These are phyloP conservation scores for Caradrina kadenii DNA, from an alignment of 2,888 invertebrate genomes.

Conservation along the genomic window DNA sequence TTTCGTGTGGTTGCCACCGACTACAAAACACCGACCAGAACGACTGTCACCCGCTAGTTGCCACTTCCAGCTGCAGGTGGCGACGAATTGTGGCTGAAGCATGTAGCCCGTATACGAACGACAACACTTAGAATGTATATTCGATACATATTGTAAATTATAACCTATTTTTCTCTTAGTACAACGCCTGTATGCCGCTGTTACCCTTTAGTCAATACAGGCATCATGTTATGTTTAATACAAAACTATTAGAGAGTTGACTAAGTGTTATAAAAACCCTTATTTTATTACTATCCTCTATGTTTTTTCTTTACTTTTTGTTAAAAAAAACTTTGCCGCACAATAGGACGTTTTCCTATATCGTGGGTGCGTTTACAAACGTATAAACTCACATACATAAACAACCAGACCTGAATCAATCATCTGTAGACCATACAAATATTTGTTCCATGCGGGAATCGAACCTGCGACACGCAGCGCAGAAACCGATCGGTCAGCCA, in stretches of 20 bases:
- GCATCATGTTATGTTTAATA: slow-evolving; percentile 11
- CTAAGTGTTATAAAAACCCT: slow-evolving; percentile 25
- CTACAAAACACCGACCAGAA: too few relatives aligned
- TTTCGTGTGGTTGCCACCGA: too few relatives aligned
- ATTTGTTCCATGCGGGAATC: too few relatives aligned
- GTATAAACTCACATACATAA: too few relatives aligned
- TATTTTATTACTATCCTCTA: background rate
- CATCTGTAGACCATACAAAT: too few relatives aligned
- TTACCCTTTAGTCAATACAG: background rate
- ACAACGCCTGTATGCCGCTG: slow-evolving; percentile 3
- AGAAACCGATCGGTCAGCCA: too few relatives aligned
- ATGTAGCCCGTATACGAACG: background rate
- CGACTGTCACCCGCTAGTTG: background rate
- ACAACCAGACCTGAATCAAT: too few relatives aligned
- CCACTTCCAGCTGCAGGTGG: background rate
- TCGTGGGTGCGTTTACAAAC: too few relatives aligned
- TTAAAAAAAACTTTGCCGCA: too few relatives aligned
- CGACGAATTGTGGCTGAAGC: background rate
- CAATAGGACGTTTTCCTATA: too few relatives aligned
- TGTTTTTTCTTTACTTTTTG: too few relatives aligned
- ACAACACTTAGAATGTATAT: background rate
- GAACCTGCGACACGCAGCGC: too few relatives aligned
- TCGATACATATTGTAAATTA: background rate
- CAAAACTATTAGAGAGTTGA: slow-evolving; percentile 30
- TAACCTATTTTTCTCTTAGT: slow-evolving; percentile 18